phyloP scores from a whole-genome alignment of 2,113 vertebrate species.

The Panurus biarmicus region DNA sequence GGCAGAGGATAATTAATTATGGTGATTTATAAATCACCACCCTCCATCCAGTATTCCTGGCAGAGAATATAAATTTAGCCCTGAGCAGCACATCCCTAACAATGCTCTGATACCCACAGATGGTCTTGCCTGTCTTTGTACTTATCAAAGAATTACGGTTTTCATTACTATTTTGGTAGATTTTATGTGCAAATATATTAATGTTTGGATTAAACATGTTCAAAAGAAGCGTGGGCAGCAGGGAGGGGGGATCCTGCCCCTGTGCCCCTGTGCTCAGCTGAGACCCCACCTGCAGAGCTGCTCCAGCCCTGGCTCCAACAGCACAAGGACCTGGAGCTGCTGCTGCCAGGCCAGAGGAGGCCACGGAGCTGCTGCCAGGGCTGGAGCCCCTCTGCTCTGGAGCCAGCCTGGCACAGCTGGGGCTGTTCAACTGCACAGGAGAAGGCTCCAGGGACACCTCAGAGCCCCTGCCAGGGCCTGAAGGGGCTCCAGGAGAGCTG shows the following conservation, averaged over 20 bases:
- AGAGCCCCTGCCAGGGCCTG: not conserved
- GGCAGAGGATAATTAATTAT: not conserved
- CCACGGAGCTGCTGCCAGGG: not conserved
- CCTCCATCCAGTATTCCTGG: not conserved
- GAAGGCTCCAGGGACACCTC: not conserved
- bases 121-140: not conserved
- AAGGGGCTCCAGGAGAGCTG: not conserved
- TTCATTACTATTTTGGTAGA: not conserved
- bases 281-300: not conserved
- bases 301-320: not conserved
- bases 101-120: not conserved
- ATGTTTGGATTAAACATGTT: not conserved
- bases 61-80: not conserved
- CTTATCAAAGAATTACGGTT: not conserved
- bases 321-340: not conserved
- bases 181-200: not conserved
- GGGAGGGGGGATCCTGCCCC: not conserved
- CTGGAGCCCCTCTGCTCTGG: not conserved
- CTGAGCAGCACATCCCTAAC: not conserved
- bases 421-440: not conserved
- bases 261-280: not conserved
- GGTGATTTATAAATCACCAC: not conserved
- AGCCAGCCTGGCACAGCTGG: not conserved
- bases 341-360: not conserved
- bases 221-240: not conserved